Base-by-base conservation (phyloP, 2,797 vertebrate genomes). In the Ficedula albicollis region DNA sequence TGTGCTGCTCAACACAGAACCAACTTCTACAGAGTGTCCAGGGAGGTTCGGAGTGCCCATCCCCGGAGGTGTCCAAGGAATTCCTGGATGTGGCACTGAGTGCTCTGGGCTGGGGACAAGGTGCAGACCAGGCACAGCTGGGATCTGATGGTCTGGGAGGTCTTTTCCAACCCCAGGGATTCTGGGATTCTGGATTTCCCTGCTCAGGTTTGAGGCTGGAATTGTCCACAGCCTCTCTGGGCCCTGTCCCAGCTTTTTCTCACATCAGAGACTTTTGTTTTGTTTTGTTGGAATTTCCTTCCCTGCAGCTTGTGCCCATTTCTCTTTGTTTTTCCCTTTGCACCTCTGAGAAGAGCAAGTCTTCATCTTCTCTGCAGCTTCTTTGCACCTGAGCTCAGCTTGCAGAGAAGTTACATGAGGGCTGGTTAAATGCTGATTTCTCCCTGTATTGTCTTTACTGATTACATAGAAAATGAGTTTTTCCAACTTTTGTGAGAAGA, bases 71-170 rank as follows among this genome's bases (percentile, higher is more conserved):
- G 46, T 1, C 72, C 41, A 5, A 27, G 67, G 49, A 27, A 54
- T 8, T 6, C 0, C 36, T 59, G 70, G 44, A 32, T 0, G 11
- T 68, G 55, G 46, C 63, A 46, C 83, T 60, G 23, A 30, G 55
- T 0, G 60, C 51, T 43, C 81, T 58, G 60, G 44, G 26, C 44
- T 66, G 60, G 62, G 10, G n/a, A 46, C 72, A 68, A 23, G 46
- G 13, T 52, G 32, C 36, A 9, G 0, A 32, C 12, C 0, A 1
- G 27, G 18, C 44, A 67, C 38, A 67, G 27, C 8, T 36, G 0
- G 46, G 29, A 29, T 7, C 67, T 4, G 1, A 32, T 21, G 27
- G 11, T 1, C 38, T 44, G 4, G 39, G 46, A 59, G 32, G 3
- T 0, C 27, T 67, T 51, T 38, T 59, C 62, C 54, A 75, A 2